Base-by-base conservation (phyloP, 2,888 invertebrate species). In the Drosophila antonietae region DNA sequence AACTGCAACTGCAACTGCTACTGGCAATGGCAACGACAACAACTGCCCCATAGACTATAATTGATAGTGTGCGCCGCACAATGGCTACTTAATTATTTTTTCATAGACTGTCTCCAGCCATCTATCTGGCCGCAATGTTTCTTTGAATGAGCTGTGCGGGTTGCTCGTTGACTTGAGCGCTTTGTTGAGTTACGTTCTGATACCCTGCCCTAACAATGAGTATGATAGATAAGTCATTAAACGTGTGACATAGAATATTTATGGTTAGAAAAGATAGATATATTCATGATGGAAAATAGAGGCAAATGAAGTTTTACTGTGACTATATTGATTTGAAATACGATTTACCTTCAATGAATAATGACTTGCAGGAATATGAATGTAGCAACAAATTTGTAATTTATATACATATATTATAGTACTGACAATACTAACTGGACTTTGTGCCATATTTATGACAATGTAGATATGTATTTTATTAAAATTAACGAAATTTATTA, bases 21-120 rank as follows among this genome's bases (percentile, higher is more conserved):
- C 57, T 9, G 56, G 47, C 37, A 43, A 65, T 52, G 41, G 58
- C 80, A 51, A 14, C 51, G 12, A 51, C 51, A 35, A 51, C 51
- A 20, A 51, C 51, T 51, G 51, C n/a, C 14, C 35, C 51, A 35
- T 35, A 51, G 51, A 18, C 64, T 80, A 83, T 85, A 88, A 88
- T 88, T 85, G 88, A 88, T 88, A 80, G 70, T 68, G 70, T 59
- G 72, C 68, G 65, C 63, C 72, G 68, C 70, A 86, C 85, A 88
- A 86, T 85, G 79, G 75, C 70, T 81, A 89, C 89, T 89, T 86
- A 86, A 86, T 86, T 86, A 86, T 89, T 88, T 89, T 84, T 87
- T 75, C 80, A 81, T 78, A 83, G 78, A 75, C 64, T 82, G 57
- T 69, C 49, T 39, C 52, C 67, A 53, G 66, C 58, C 70, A 59